Conservation (phyloP, 1,140 invertebrate species). For the Aphelenchoides fujianensis region DNA sequence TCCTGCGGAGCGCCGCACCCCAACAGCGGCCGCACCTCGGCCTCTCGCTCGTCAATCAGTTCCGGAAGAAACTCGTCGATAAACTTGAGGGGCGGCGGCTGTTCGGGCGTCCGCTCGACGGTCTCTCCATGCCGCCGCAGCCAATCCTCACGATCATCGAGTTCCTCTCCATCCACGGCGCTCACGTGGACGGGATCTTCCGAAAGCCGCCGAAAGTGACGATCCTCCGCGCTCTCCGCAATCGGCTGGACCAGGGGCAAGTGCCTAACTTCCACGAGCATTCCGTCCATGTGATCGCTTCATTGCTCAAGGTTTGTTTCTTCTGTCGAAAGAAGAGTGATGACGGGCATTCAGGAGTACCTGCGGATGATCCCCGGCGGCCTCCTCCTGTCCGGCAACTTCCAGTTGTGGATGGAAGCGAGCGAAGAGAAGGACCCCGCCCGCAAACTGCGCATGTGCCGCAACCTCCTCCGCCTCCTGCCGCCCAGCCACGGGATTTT, state of each 20-base stretch:
- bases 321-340: background rate
- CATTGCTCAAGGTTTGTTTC: conserved; percentile 40
- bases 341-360: conserved; percentile 39
- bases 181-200: conserved; percentile 47
- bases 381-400: conserved; percentile 47
- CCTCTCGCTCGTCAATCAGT: conserved; percentile 44
- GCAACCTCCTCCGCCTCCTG: conserved; percentile 37
- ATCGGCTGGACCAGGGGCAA: conserved; percentile 47
- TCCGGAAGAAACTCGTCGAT: conserved; percentile 23
- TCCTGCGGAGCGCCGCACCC: conserved; percentile 31
- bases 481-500: conserved; percentile 46
- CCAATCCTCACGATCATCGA: conserved; percentile 52
- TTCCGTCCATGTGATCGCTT: conserved; percentile 48
- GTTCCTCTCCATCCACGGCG: conserved; percentile 40
- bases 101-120: conserved; percentile 42
- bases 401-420: conserved; percentile 50
- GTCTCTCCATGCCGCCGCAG: conserved; percentile 47
- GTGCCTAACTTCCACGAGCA: conserved; percentile 51
- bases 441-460: conserved; percentile 26
- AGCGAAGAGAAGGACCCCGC: conserved; percentile 14
- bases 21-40: conserved; percentile 21
- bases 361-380: conserved; percentile 48
- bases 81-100: conserved; percentile 19
- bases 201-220: conserved; percentile 49
- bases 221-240: conserved; percentile 37